Evolutionary conservation across 1,140 invertebrate species (phyloP), one percentile per base, ranked within the genome.

Genomic region (Eubasilissa regina): DNA sequence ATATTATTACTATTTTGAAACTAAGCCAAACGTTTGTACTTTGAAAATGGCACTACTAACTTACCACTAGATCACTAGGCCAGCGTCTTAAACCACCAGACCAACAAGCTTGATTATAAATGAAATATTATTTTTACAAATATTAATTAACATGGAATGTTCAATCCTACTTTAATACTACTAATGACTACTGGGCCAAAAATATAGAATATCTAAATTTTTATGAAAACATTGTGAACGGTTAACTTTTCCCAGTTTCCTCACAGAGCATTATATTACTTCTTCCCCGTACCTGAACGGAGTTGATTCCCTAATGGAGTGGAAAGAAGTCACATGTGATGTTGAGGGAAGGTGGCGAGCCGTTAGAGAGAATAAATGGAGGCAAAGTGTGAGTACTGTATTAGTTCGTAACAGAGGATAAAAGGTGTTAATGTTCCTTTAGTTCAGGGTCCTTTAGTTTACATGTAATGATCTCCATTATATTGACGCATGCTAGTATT

Each of bases 281-380:
- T 13, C 60, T 64, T 6, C 25, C 25, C 4, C 58, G 60, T 64
- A 64, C 60, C 60, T 64, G 60, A 44, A 9, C 60, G 35, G 10
- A 64, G 60, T 25, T 43, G 25, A 64, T 64, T 64, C 60, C 60
- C 60, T 64, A 64, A 64, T 64, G 60, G 60, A 12, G 21, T 43
- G 60, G 60, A 64, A 64, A 35, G 60, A 25, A 64, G 60, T 64
- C 60, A 64, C 60, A 58, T 15, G 55, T 15, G 17, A 9, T 21
- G 1, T 12, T 58, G 55, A 58, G 17, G 25, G 55, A 58, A 58
- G 55, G 55, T 58, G 55, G 55, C 7, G 53, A 55, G 21, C 15
- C 55, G 55, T 58, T 15, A 58, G n/a, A 15, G 21, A 58, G 55
- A 15, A 19, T 58, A 58, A 58, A 58, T 21, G 55, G 17, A 13